Conservation (phyloP, 2,888 invertebrate genomes). For the Nowickia ferox region DNA sequence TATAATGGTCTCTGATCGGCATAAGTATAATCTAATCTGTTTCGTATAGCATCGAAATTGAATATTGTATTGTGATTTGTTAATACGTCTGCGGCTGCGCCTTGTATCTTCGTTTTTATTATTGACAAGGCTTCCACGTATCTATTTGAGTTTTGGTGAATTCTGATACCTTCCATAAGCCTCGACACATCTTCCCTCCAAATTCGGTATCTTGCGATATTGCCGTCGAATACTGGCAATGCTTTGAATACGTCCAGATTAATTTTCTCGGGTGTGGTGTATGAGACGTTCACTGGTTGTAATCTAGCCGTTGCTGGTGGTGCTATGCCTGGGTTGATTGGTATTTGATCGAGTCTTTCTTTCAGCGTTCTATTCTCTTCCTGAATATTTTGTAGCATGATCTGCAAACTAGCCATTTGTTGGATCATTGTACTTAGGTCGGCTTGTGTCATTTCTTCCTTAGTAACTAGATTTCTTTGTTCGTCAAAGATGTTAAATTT, state of each 20-base stretch:
- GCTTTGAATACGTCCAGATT: slow-evolving; percentile 22
- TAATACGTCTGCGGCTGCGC: background rate
- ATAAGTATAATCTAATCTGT: background rate
- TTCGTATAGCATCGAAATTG: background rate
- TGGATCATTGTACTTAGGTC: background rate
- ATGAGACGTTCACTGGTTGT: slow-evolving; percentile 10
- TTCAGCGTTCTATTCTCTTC: background rate
- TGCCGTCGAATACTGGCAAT: background rate
- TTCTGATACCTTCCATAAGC: background rate
- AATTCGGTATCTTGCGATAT: too few species aligned
- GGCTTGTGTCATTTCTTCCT: background rate
- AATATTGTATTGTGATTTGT: background rate
- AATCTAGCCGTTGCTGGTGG: slow-evolving; percentile 3
- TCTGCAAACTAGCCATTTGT: slow-evolving; percentile 1
- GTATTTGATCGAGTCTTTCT: background rate
- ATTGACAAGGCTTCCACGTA: background rate
- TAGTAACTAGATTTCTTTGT: too few species aligned
- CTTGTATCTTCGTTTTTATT: background rate
- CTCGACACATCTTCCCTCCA: too few species aligned
- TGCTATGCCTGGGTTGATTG: background rate
- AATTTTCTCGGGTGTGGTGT: slow-evolving; percentile 8
- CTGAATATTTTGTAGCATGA: slow-evolving; percentile 10
- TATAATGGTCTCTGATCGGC: background rate
- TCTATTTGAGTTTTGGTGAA: slow-evolving; percentile 2
- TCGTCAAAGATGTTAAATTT: too few species aligned